Percentiles rank a stretch among this genome's conserved stretches.
phyloP scores from a whole-genome alignment of 2,888 invertebrate species.

The Pristionchus arcanus region DNA sequence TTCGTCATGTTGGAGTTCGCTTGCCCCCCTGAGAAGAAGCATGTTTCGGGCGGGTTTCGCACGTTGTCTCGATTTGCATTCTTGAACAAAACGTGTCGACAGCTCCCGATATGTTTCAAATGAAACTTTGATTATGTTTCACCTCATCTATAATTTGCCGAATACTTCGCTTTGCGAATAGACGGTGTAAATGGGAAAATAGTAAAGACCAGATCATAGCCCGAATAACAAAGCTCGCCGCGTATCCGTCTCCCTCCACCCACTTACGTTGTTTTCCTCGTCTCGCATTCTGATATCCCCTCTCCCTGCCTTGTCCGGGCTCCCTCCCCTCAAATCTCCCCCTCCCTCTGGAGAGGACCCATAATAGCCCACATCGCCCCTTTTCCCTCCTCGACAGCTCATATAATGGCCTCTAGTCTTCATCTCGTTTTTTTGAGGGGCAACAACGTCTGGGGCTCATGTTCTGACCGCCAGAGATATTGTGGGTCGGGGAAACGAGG shows the following conservation, averaged over 20 bases:
- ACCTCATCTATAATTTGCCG: not conserved
- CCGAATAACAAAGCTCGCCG: not conserved
- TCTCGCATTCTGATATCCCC: not conserved
- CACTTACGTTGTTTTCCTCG: not conserved
- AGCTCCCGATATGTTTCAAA: not conserved
- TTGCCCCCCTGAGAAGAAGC: not conserved
- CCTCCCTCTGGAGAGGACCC: conserved; percentile 1
- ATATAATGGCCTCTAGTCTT: conserved; percentile 13
- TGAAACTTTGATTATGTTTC: not conserved
- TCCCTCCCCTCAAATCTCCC: conserved; percentile 17
- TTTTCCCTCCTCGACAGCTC: not conserved
- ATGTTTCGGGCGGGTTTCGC: not conserved
- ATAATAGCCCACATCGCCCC: conserved; percentile 22
- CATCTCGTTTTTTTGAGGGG: not conserved
- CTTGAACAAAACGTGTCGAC: no score
- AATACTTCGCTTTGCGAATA: not conserved
- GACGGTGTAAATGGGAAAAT: no score
- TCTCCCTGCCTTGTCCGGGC: not conserved
- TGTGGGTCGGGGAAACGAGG: no score
- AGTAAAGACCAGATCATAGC: no score
- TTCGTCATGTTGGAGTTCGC: not conserved
- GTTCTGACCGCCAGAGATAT: no score
- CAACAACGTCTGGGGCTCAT: no score
- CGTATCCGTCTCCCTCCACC: not conserved
- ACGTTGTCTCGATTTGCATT: not conserved